phyloP scores from a whole-genome alignment of 1,140 invertebrate species.

The Sarcophaga bullata region DNA sequence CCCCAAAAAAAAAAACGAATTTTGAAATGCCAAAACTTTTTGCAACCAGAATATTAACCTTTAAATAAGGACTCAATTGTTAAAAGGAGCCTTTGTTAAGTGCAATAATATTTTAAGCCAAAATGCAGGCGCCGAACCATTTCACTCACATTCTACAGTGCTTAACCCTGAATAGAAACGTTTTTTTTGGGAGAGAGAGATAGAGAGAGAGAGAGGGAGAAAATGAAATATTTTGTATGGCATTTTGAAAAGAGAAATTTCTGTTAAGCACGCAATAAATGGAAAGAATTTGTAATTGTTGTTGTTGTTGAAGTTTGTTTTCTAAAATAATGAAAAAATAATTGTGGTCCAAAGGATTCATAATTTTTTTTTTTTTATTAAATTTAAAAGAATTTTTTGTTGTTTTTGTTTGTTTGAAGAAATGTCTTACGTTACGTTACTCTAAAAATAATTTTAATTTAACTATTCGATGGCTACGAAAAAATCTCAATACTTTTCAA shows the following conservation, averaged over 20 bases:
- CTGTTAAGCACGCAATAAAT: background rate
- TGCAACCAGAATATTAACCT: no score
- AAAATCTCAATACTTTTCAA: conserved; percentile 39
- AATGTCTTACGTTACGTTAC: conserved; percentile 24
- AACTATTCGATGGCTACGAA: conserved; percentile 40
- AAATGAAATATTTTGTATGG: background rate
- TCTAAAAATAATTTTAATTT: conserved; percentile 41
- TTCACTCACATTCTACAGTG: background rate
- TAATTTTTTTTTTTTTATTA: no score
- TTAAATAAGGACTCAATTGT: background rate
- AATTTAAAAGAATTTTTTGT: background rate
- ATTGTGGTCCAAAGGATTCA: no score
- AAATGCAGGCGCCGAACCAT: background rate
- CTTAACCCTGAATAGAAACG: background rate
- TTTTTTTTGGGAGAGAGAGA: no score
- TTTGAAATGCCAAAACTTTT: no score
- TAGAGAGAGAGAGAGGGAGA: no score
- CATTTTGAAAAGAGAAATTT: background rate
- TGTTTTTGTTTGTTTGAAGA: background rate
- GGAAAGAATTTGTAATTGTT: background rate
- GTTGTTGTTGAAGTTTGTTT: background rate
- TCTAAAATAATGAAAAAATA: no score
- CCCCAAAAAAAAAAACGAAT: no score
- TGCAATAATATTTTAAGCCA: background rate
- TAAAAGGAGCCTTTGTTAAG: conserved; percentile 23